phyloP scores from a whole-genome alignment of 2,888 invertebrate genomes.

The Meteorus colon region DNA sequence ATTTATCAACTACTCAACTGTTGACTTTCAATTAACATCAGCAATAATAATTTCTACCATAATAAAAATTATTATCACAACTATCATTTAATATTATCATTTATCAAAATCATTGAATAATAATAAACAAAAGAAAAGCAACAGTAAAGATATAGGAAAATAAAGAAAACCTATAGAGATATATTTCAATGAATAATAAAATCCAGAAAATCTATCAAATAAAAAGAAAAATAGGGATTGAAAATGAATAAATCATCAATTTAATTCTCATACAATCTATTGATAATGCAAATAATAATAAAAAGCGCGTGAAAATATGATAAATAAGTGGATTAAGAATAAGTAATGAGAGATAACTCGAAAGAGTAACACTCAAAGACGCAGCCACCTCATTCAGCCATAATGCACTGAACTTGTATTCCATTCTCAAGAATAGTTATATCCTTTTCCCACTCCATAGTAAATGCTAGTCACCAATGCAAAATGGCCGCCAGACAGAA shows the following conservation, averaged over 20 bases:
- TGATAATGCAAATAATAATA: not conserved
- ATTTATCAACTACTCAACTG: not conserved
- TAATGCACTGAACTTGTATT: constrained; percentile 67
- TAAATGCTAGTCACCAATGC: constrained; percentile 43
- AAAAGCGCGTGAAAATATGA: not conserved
- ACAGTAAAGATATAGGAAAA: no score
- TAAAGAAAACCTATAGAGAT: no score
- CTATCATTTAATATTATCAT: no score
- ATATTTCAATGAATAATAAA: no score
- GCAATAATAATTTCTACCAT: not conserved
- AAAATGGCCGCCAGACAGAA: constrained; percentile 51
- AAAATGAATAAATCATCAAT: no score
- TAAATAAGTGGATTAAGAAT: not conserved
- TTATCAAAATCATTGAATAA: no score
- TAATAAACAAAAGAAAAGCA: no score
- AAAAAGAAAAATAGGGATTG: no score
- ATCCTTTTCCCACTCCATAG: constrained; percentile 62
- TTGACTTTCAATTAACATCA: not conserved
- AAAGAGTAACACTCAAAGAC: constrained; percentile 46
- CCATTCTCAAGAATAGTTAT: constrained; percentile 69
- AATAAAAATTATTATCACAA: no score
- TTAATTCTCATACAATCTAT: not conserved
- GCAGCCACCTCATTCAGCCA: constrained; percentile 59
- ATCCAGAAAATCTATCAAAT: no score
- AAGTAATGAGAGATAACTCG: not conserved